A percentile compares a stretch with the other conserved stretches of the same genome.
Evolutionary conservation across 2,113 vertebrate species (phyloP).

Genomic region (Willisornis vidua): DNA sequence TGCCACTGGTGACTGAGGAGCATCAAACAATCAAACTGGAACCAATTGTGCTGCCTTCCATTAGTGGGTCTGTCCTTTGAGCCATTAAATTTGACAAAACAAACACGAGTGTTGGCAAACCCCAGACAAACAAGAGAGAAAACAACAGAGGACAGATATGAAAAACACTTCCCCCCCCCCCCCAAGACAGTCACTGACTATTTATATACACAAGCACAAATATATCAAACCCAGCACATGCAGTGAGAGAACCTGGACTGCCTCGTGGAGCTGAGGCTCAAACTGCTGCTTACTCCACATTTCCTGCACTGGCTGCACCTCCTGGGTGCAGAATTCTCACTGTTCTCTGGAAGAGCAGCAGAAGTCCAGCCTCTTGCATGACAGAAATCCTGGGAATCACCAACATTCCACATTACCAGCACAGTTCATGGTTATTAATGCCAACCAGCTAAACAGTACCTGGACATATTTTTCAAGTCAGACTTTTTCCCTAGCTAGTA

Average conservation of each 20-base stretch:
- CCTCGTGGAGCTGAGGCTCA: neutral
- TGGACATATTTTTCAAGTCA: neutral
- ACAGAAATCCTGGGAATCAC: neutral
- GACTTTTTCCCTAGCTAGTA: neutral
- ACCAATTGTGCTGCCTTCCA: neutral
- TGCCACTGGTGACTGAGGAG: neutral
- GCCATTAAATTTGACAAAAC: neutral
- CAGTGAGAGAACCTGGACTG: neutral
- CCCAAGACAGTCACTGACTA: neutral
- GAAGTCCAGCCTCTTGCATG: neutral
- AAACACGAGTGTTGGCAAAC: neutral
- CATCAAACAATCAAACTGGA: neutral
- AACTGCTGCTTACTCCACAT: neutral
- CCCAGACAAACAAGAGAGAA: neutral
- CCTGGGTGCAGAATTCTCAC: neutral
- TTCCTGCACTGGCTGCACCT: accelerated
- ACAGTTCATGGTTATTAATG: neutral
- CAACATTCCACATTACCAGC: neutral
- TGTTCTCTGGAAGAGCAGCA: neutral
- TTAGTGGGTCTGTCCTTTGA: neutral
- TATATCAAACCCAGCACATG: neutral
- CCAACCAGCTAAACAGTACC: neutral
- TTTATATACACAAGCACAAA: neutral
- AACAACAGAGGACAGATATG: neutral
- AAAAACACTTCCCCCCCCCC: accelerated